Evolutionary conservation across 2,113 vertebrate genomes (phyloP).

Genomic region (Oceanites oceanicus): DNA sequence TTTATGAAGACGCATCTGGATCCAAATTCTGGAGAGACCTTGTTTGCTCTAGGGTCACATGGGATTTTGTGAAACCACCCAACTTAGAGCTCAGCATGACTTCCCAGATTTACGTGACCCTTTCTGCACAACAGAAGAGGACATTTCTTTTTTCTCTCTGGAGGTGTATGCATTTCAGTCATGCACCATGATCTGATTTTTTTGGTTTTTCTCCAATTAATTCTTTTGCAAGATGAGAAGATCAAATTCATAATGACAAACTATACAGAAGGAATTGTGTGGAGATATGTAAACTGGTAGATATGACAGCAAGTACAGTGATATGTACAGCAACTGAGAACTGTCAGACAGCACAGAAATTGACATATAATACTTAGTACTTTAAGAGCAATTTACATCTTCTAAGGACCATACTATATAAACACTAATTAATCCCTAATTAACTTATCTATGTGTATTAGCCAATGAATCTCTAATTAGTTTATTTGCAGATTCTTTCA

Average conservation of each 20-base stretch:
- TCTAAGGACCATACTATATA: conserved; percentile 32
- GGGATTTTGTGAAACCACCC: not conserved
- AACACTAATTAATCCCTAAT: conserved; percentile 57
- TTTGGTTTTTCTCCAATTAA: not conserved
- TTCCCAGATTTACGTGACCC: not conserved
- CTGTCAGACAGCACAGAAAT: not conserved
- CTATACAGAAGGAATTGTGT: not conserved
- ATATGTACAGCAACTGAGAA: not conserved
- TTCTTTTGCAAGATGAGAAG: not conserved
- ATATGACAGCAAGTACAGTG: not conserved
- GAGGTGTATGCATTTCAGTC: not conserved
- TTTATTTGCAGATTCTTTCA: conserved; percentile 57
- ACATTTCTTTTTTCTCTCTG: not conserved
- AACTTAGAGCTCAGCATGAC: not conserved
- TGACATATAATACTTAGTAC: not conserved
- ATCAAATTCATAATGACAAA: not conserved
- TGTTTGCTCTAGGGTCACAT: not conserved
- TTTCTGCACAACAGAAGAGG: not conserved
- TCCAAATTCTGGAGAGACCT: not conserved
- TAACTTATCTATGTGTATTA: conserved; percentile 64
- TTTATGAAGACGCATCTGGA: not conserved
- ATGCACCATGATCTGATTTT: not conserved
- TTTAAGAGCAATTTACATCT: conserved; percentile 45
- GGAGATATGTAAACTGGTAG: not conserved
- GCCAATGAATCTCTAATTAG: conserved; percentile 58